Conservation (phyloP, 2,113 vertebrate genomes). For the Cavia porcellus region DNA sequence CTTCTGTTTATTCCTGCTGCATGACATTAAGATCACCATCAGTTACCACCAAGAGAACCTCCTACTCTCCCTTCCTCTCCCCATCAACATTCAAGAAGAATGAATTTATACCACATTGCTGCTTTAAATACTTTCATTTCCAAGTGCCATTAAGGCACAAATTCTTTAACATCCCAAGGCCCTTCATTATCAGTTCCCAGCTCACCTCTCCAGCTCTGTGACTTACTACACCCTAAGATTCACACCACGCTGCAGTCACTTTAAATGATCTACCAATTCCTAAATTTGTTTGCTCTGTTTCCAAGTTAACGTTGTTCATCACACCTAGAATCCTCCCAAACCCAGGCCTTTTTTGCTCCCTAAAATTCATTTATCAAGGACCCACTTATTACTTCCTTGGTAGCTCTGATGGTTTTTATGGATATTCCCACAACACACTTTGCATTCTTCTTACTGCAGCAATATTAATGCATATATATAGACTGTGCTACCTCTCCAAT, state of each 20-base stretch:
- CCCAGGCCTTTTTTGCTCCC: background rate
- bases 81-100: background rate
- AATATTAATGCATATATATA: background rate
- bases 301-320: background rate
- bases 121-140: background rate
- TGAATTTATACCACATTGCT: background rate
- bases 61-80: too few relatives aligned
- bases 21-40: background rate
- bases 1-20: background rate
- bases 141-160: background rate
- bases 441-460: background rate
- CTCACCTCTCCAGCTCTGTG: background rate
- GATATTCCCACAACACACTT: background rate
- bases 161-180: background rate
- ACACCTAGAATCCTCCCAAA: background rate
- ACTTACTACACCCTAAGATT: background rate
- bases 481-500: background rate
- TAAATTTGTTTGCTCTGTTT: background rate
- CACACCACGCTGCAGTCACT: background rate
- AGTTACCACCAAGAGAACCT: background rate
- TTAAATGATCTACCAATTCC: background rate
- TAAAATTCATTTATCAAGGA: background rate
- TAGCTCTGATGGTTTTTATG: background rate
- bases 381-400: background rate
- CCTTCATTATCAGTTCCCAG: background rate